These are phyloP conservation scores for Cryptus armator DNA, from an alignment of 2,888 invertebrate species.

Conservation along the genomic window DNA sequence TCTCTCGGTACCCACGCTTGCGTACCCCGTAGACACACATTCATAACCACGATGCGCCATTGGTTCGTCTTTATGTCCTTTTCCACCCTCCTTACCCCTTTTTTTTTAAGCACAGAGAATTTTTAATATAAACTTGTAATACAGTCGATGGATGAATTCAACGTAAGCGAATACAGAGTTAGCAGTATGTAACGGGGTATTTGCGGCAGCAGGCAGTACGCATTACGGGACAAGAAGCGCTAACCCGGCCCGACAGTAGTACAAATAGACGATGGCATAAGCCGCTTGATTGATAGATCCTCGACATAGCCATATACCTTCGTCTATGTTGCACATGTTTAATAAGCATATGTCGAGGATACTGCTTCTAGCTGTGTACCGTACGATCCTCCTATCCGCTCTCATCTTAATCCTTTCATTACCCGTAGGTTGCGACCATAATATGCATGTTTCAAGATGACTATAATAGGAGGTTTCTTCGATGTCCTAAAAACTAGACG, in stretches of 20 bases:
- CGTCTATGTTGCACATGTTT: slow-evolving; percentile 29
- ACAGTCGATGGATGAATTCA: not conserved
- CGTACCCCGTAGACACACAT: not conserved
- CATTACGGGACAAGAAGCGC: not conserved
- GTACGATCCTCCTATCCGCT: not conserved
- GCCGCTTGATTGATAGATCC: slow-evolving; percentile 42
- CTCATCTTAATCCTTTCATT: not conserved
- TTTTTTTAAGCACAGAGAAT: slow-evolving; percentile 22
- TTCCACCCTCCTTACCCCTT: slow-evolving; percentile 4
- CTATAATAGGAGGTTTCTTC: not conserved
- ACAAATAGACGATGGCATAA: slow-evolving; percentile 37
- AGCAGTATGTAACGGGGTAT: slow-evolving; percentile 21
- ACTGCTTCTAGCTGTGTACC: not conserved
- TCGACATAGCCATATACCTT: slow-evolving; percentile 19
- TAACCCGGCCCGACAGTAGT: not conserved
- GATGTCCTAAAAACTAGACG: not conserved
- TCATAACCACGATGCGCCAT: not conserved
- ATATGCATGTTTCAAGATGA: not conserved
- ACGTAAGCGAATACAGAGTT: not conserved
- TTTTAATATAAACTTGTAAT: slow-evolving; percentile 14
- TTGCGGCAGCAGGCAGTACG: slow-evolving; percentile 11
- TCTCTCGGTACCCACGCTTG: slow-evolving; percentile 16
- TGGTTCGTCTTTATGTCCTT: not conserved
- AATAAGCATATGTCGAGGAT: slow-evolving; percentile 43
- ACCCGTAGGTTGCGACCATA: not conserved